phyloP scores from a whole-genome alignment of 2,888 invertebrate genomes.

The Archips crataeganus region DNA sequence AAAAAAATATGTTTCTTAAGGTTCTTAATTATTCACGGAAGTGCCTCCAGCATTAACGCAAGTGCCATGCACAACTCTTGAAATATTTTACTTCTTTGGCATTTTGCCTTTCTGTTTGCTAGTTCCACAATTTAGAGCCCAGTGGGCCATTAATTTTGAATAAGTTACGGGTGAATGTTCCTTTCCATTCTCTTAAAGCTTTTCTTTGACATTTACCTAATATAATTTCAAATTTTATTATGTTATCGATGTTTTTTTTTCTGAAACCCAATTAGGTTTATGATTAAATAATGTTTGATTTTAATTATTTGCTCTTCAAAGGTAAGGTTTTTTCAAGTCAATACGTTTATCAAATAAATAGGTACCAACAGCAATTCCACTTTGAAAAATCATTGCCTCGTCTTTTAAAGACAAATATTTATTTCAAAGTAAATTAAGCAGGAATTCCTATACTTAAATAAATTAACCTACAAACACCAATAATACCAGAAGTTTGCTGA shows the following conservation, averaged over 20 bases:
- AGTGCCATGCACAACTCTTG: conserved; percentile 25
- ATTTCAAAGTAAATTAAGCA: too few relatives aligned
- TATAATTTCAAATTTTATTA: too few relatives aligned
- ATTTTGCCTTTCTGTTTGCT: conserved; percentile 47
- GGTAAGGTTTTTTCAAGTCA: background rate
- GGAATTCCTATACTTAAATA: too few relatives aligned
- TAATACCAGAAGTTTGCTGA: too few relatives aligned
- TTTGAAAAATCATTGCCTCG: too few relatives aligned
- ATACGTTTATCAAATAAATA: too few relatives aligned
- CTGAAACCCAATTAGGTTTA: too few relatives aligned
- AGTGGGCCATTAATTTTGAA: conserved; percentile 5
- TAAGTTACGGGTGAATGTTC: conserved; percentile 8
- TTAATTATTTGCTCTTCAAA: background rate
- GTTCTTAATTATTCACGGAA: conserved; percentile 13
- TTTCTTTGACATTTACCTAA: background rate
- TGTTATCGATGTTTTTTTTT: too few relatives aligned
- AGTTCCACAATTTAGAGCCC: conserved; percentile 27
- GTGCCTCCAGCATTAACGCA: conserved; percentile 9
- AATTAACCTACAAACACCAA: too few relatives aligned
- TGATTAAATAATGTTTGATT: background rate
- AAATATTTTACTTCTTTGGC: conserved; percentile 52
- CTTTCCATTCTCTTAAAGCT: background rate
- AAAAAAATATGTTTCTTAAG: conserved; percentile 47
- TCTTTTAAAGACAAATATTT: too few relatives aligned
- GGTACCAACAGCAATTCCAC: too few relatives aligned